Conservation (phyloP, 1,140 invertebrate genomes). For the Megathymus violae region DNA sequence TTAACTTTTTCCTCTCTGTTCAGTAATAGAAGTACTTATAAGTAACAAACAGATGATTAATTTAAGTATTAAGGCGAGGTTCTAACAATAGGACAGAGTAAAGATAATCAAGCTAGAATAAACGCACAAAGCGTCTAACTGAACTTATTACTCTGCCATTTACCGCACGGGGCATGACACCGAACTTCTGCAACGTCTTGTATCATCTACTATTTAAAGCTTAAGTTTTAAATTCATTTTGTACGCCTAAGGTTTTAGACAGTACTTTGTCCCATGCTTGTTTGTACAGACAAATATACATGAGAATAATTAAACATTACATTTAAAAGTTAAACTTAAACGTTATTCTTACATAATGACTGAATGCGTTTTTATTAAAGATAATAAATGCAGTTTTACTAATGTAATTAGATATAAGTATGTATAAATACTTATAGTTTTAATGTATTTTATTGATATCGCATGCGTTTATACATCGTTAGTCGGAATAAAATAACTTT, state of each 20-base stretch:
- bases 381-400: too few relatives aligned
- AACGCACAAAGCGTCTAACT: slow-evolving; percentile 25
- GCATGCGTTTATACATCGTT: too few relatives aligned
- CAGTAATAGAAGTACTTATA: neutral
- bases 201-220: slow-evolving; percentile 1
- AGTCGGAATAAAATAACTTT: too few relatives aligned
- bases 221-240: neutral
- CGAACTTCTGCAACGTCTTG: slow-evolving; percentile 15
- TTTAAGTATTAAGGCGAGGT: slow-evolving; percentile 25
- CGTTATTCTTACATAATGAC: too few relatives aligned
- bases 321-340: too few relatives aligned
- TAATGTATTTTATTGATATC: too few relatives aligned
- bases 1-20: neutral
- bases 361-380: too few relatives aligned
- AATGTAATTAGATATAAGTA: too few relatives aligned
- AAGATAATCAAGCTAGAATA: slow-evolving; percentile 21
- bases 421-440: too few relatives aligned
- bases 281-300: too few relatives aligned
- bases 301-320: too few relatives aligned
- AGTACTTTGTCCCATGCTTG: too few relatives aligned
- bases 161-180: slow-evolving; percentile 20
- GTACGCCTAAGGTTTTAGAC: neutral
- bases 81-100: slow-evolving; percentile 20
- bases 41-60: slow-evolving; percentile 20
- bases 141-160: slow-evolving; percentile 25